Evolutionary conservation across 2,888 invertebrate genomes (phyloP).

Genomic region (Synergus laeviventris): DNA sequence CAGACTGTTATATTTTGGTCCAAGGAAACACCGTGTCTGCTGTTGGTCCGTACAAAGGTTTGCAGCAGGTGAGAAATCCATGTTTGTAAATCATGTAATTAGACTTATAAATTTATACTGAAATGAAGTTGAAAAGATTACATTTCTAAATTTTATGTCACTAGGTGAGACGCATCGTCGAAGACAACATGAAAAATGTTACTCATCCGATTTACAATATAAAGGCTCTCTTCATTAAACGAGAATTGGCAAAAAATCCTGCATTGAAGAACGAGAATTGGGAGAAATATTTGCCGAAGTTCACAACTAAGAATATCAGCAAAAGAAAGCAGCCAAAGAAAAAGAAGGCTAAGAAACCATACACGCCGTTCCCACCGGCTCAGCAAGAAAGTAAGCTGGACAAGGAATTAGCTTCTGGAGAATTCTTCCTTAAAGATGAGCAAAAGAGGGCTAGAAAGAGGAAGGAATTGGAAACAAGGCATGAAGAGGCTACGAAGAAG

Average conservation of each 20-base stretch:
- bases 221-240: constrained; percentile 97
- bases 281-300: constrained; percentile 97
- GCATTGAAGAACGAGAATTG: constrained; percentile 94
- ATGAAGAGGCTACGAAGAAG: constrained; percentile 84
- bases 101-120: not conserved
- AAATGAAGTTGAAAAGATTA: not conserved
- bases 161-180: constrained; percentile 89
- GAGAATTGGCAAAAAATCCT: constrained; percentile 95
- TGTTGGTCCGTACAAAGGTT: constrained; percentile 95
- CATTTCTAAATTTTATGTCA: not conserved
- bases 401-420: constrained; percentile 94
- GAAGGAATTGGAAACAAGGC: constrained; percentile 87
- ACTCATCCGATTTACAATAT: constrained; percentile 98
- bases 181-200: constrained; percentile 98
- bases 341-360: constrained; percentile 92
- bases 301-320: constrained; percentile 91
- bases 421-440: constrained; percentile 95
- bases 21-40: constrained; percentile 98
- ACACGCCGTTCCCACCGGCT: constrained; percentile 98
- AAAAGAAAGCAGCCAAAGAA: constrained; percentile 92
- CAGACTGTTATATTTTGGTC: constrained; percentile 96
- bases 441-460: constrained; percentile 84
- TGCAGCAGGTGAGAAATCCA: constrained; percentile 79
- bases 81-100: not conserved
- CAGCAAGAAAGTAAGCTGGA: constrained; percentile 96